Base-by-base conservation (phyloP, 2,113 vertebrate species). In the Anser cygnoides region DNA sequence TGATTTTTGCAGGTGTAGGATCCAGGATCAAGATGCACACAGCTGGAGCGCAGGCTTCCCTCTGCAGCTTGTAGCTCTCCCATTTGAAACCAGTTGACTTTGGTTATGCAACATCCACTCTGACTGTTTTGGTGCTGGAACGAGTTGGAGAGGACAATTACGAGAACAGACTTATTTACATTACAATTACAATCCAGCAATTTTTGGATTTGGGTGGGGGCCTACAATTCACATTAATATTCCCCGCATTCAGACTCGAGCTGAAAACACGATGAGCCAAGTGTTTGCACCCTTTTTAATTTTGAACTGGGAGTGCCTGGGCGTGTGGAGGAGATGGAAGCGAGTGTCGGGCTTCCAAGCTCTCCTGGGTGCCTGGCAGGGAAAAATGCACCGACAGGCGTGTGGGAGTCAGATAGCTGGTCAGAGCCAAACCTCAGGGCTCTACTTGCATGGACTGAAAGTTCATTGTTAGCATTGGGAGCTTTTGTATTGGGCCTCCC, bases 131-230 rank as follows among this genome's bases (percentile, higher is more conserved):
- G 89, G 84, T 97, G 89, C 91, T 94, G 81, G 87, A 82, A 63
- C 87, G 61, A 88, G 95, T 50, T 71, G 81, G 94, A 83, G 91
- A 85, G 71, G 78, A 85, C 91, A 77, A 96, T 96, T 92, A 95
- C 66, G 79, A 93, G 62, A 95, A 91, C 77, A 92, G 71, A 94
- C 71, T 87, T 88, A 90, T 89, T 96, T 93, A 87, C 78, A 70
- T 94, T 95, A 91, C 92, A 94, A 92, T 93, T 93, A 86, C 65
- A 92, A 72, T 93, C 89, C 91, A 68, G 93, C 92, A 87, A 84
- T 97, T 90, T 96, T 71, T 94, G 93, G 89, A 80, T 97, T 90
- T 95, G 93, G 84, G 91, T 85, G 93, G 91, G 87, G 95, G 95
- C 91, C 65, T 52, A 13, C 87, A 88, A 3, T 57, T 66, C 54